Evolutionary conservation across 2,888 invertebrate species (phyloP).

Genomic region (Scaptomyza cyrtandrae): DNA sequence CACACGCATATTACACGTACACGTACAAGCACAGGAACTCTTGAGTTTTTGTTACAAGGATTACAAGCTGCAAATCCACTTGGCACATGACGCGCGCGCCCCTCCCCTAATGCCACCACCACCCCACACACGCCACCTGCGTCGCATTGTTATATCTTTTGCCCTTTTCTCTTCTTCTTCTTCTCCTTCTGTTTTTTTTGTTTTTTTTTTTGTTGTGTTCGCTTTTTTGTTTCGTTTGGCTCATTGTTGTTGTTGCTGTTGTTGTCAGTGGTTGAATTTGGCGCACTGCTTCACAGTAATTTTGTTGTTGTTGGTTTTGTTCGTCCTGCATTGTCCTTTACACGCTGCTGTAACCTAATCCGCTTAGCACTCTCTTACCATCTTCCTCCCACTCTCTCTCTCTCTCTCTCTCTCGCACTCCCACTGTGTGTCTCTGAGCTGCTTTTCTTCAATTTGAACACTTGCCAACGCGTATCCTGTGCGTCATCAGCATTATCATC

Average conservation of each 20-base stretch:
- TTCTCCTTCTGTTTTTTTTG: conserved; percentile 1
- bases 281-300: conserved; percentile 29
- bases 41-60: conserved; percentile 57
- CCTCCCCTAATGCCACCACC: background rate
- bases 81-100: conserved; percentile 66
- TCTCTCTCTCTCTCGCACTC: background rate
- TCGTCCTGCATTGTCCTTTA: conserved; percentile 61
- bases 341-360: conserved; percentile 73
- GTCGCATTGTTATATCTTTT: conserved; percentile 35
- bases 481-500: conserved; percentile 8
- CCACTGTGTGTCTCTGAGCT: background rate
- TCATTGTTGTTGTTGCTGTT: conserved; percentile 52
- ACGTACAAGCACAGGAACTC: conserved; percentile 27
- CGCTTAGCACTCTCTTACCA: conserved; percentile 46
- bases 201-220: conserved; percentile 20
- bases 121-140: conserved; percentile 20
- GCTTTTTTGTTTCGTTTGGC: background rate
- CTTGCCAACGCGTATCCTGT: conserved; percentile 32
- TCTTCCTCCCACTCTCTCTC: background rate
- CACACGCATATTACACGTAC: conserved; percentile 11
- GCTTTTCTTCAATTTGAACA: conserved; percentile 25
- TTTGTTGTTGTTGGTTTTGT: conserved; percentile 23
- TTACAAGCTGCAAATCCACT: conserved; percentile 75
- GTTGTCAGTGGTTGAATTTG: conserved; percentile 55
- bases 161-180: conserved; percentile 22